Evolutionary conservation across 53 echinoderm and acorn worm species (phyloP).

Genomic region (Zoroaster sp.): DNA sequence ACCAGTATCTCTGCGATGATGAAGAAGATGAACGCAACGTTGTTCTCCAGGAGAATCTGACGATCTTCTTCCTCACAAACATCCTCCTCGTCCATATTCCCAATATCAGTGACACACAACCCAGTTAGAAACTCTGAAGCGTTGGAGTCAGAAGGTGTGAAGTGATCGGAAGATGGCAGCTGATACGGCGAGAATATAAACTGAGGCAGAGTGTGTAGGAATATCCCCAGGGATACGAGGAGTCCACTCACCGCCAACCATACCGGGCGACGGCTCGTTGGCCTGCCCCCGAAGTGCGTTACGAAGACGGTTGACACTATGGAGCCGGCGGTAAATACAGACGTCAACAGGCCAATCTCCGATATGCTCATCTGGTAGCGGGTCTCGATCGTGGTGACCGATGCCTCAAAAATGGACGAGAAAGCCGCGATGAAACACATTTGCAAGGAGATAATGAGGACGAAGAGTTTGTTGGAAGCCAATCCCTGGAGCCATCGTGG

Average conservation of each 20-base stretch:
- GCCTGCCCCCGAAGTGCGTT: constrained; percentile 72
- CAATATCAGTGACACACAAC: too few relatives aligned
- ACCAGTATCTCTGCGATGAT: constrained; percentile 53
- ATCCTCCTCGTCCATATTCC: neutral
- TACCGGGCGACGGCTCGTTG: constrained; percentile 68
- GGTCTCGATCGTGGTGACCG: constrained; percentile 32
- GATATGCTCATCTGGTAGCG: constrained; percentile 57
- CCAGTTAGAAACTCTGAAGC: neutral
- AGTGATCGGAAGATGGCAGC: neutral
- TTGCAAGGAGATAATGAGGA: neutral
- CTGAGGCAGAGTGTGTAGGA: constrained; percentile 64
- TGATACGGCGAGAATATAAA: constrained; percentile 65
- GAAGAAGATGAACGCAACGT: constrained; percentile 64
- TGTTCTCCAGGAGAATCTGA: constrained; percentile 40
- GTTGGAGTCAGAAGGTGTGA: neutral
- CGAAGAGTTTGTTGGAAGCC: constrained; percentile 21
- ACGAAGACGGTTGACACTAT: constrained; percentile 65
- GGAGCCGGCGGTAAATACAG: constrained; percentile 61
- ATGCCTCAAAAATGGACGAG: constrained; percentile 4
- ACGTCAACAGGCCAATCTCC: constrained; percentile 59
- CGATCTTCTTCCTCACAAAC: constrained; percentile 1
- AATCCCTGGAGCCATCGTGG: constrained; percentile 29
- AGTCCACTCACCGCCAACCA: constrained; percentile 71
- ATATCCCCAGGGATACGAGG: constrained; percentile 49
- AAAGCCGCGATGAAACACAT: neutral